Conservation (phyloP, 2,113 vertebrate genomes). For the Centropus unirufus region DNA sequence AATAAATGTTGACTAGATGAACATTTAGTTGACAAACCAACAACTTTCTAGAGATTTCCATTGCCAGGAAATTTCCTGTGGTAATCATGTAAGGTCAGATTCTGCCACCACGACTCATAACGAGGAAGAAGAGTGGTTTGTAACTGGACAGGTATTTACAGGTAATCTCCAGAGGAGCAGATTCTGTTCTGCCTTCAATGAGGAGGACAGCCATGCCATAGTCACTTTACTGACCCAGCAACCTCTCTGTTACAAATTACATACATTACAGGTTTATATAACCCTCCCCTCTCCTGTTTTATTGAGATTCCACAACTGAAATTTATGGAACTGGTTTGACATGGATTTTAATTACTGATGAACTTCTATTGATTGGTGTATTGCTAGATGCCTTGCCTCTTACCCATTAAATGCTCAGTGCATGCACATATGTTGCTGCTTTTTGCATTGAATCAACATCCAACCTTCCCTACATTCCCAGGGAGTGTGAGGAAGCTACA, state of each 20-base stretch:
- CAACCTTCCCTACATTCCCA: constrained; percentile 27
- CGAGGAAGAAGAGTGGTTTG: background rate
- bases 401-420: constrained; percentile 38
- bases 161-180: background rate
- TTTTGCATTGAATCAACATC: constrained; percentile 10
- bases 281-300: background rate
- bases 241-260: background rate
- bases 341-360: constrained; percentile 56
- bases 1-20: background rate
- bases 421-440: constrained; percentile 12
- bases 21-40: background rate
- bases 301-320: constrained; percentile 30
- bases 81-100: background rate
- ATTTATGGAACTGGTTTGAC: constrained; percentile 8
- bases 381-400: constrained; percentile 35
- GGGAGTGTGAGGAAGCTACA: background rate
- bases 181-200: background rate
- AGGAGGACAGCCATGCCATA: background rate
- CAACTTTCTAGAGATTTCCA: constrained; percentile 5
- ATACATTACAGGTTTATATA: background rate
- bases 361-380: constrained; percentile 30
- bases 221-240: background rate
- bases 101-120: background rate
- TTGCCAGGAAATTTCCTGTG: background rate
- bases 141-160: background rate